Evolutionary conservation across 1,140 invertebrate species (phyloP), one percentile per base, ranked within the genome.

Genomic region (Limonius californicus): DNA sequence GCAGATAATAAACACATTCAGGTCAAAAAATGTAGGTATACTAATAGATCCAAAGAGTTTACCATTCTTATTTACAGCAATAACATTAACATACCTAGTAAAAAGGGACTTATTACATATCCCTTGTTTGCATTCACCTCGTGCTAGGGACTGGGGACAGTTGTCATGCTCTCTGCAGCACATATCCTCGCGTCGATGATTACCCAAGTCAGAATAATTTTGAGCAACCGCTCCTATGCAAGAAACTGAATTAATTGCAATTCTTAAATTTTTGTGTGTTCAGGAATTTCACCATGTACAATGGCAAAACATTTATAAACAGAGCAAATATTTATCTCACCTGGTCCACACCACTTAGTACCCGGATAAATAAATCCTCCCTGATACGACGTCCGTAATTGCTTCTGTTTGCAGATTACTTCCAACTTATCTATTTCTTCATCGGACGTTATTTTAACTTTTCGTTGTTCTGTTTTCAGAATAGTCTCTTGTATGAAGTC

Each of bases 151-250:
- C 57, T 82, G 77, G 0, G 84, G 83, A 64, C 90, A 93, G 66
- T 85, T 80, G 74, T 93, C 90, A 70, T 93, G 90, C 60, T 87
- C 84, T 15, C 89, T 80, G 70, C 90, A 91, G 65, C 89, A 92
- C 0, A 77, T 76, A 72, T 92, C 89, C 60, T 89, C 85, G 16
- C 82, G 80, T 0, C 72, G 60, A 69, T 88, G 83, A 2, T 76
- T 70, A 0, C 89, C 89, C 18, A 91, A 73, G 35, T 91, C 89
- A 21, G 84, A 77, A 70, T 84, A 87, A 54, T 81, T 66, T 67
- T 0, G 88, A 85, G 80, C 74, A 61, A 83, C 20, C 1, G 18
- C 85, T 0, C 77, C 72, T 73, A 43, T 43, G 39, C 14, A 19
- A 57, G 23, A 27, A 27, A 27, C n/a, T n/a, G 35, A 39, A 39